These are phyloP conservation scores for Sebastes vulpes DNA, from an alignment of 2,797 vertebrate genomes.

Conservation along the genomic window DNA sequence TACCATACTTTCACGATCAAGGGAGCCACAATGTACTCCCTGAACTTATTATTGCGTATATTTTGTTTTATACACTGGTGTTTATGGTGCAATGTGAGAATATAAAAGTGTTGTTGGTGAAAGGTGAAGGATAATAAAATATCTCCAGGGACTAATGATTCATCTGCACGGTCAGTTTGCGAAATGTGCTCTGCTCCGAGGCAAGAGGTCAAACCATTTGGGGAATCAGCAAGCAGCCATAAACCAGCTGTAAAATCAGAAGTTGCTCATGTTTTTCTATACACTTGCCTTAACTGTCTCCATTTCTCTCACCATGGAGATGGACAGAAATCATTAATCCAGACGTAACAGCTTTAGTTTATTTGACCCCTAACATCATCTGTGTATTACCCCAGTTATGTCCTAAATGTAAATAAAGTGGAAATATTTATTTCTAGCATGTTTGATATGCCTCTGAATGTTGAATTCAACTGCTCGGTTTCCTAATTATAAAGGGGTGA, in stretches of 20 bases:
- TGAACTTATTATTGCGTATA: not conserved
- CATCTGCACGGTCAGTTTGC: not conserved
- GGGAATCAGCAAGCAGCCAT: constrained; percentile 17
- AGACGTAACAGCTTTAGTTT: constrained; percentile 43
- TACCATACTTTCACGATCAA: not conserved
- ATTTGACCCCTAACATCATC: constrained; percentile 44
- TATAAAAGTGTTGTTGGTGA: not conserved
- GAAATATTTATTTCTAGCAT: constrained; percentile 38
- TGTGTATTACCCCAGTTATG: constrained; percentile 24
- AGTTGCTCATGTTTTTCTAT: not conserved
- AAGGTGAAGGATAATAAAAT: constrained; percentile 6
- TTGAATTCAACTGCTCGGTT: not conserved
- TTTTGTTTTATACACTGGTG: not conserved
- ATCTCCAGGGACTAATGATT: constrained; percentile 22
- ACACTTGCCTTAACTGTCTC: not conserved
- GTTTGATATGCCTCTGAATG: constrained; percentile 1
- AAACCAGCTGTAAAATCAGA: constrained; percentile 44
- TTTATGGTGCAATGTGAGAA: constrained; percentile 7
- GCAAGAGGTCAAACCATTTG: not conserved
- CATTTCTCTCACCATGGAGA: not conserved
- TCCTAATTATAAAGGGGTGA: not conserved
- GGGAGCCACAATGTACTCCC: not conserved
- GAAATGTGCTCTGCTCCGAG: not conserved
- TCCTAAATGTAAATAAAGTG: constrained; percentile 63
- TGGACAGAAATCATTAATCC: constrained; percentile 12